Evolutionary conservation across 1,140 invertebrate genomes (phyloP), one percentile per base, ranked within the genome.

Genomic region (Adelges cooleyi): DNA sequence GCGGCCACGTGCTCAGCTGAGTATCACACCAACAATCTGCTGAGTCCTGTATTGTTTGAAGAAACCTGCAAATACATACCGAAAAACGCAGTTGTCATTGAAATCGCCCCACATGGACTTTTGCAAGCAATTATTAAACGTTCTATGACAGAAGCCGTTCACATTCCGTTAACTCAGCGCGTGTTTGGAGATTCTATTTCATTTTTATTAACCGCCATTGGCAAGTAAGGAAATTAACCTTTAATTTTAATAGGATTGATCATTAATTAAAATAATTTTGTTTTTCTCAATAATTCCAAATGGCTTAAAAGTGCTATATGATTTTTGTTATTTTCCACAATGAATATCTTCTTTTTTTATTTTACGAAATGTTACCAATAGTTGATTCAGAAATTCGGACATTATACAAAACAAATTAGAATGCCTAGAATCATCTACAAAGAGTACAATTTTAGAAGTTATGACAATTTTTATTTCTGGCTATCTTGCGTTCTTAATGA

Each of bases 21-120:
- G 17, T 86, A 86, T 71, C 81, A 84, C 70, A 82, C 84, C 11
- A 84, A 86, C 74, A 86, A 87, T 71, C 74, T 86, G 13, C 75
- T 84, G 25, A 73, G 68, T 17, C 66, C 69, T 23, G 83, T 85
- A 4, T 71, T 82, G 27, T 85, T 85, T 69, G 75, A 82, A 69
- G 80, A 83, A 70, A 81, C 77, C 11, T 67, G 82, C 27, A 72
- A 75, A 36, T 75, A 81, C 68, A 76, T 85, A 40, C 82, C 82
- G 5, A 54, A 72, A 13, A 78, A 82, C 71, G 81, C 82, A 18
- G 73, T 84, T 54, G 75, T 77, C 17, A 77, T 85, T 48, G 83
- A 84, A 74, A 77, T 83, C 40, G 80, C 80, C 15, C 81, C 82
- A 3, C 81, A 82, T 71, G 76, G 77, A 50, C 73, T 83, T 9